Evolutionary conservation across 2,888 invertebrate genomes (phyloP), one percentile per base, ranked within the genome.

Genomic region (Troglohyphantes excavatus): DNA sequence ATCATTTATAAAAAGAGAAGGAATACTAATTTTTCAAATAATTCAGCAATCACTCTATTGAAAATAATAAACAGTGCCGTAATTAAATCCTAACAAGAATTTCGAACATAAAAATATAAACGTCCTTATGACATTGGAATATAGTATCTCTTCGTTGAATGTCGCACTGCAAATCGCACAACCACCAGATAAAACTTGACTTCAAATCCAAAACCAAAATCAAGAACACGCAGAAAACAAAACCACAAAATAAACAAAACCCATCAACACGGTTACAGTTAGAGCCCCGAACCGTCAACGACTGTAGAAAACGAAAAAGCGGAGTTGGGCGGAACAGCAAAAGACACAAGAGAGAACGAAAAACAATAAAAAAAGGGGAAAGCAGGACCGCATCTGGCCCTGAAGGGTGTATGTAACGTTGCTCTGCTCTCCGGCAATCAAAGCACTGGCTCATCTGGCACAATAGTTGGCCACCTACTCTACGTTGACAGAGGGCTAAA

Each of bases 371-470:
- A 46, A 79, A 33, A 26, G 39, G 27, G 9, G 23, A 17, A 53
- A 13, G 29, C 21, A 39, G 19, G 59, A 81, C 29, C 67, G 33
- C 72, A 83, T 83, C 83, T 83, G 83, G 83, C 39, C 63, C 17
- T 61, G 3, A 6, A 26, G 67, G 61, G 46, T 65, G 59, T 43
- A 26, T 82, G 68, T 43, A 23, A 26, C 26, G 23, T 79, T 81
- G 53, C 70, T 61, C 13, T 39, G 17, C n/a, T 65, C 33, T 68
- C 17, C 23, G 39, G 82, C 70, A 82, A 82, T 82, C 82, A 70
- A 59, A 70, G 59, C 7, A 59, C 26, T 63, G 83, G 63, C 83
- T 83, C 83, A 83, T 83, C 83, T 83, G 83, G 59, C 33, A 23
- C 11, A 29, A 78, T n/a, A 78, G 63, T 73, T 73, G 72, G 67